These are phyloP conservation scores for Neomicropteryx cornuta DNA, from an alignment of 1,140 invertebrate species.

Conservation along the genomic window DNA sequence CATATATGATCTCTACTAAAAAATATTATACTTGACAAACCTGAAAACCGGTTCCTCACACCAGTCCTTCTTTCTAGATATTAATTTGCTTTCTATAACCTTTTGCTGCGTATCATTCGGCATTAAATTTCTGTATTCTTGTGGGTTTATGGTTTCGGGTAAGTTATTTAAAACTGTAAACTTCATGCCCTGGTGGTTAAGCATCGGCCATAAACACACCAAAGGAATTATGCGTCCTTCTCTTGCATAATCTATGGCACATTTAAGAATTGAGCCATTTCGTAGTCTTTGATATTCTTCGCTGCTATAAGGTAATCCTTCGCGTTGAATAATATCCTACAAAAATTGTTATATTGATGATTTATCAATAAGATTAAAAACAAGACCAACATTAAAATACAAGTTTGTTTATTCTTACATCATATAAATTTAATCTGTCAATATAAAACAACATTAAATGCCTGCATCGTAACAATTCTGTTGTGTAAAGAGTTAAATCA, in stretches of 20 bases:
- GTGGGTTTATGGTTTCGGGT: slow-evolving; percentile 62
- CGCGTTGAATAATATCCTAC: slow-evolving; percentile 30
- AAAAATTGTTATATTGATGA: slow-evolving; percentile 8
- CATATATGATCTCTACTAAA: too few relatives aligned
- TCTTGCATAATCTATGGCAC: slow-evolving; percentile 46
- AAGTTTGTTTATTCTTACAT: slow-evolving; percentile 15
- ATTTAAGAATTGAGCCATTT: slow-evolving; percentile 30
- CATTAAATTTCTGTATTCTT: slow-evolving; percentile 53
- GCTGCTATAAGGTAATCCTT: slow-evolving; percentile 41
- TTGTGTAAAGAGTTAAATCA: slow-evolving; percentile 32
- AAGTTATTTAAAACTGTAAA: slow-evolving; percentile 61
- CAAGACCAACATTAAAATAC: slow-evolving; percentile 8
- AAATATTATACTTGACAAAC: slow-evolving; percentile 18
- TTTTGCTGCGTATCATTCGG: too few relatives aligned
- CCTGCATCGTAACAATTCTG: slow-evolving; percentile 32
- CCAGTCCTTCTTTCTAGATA: slow-evolving; percentile 51
- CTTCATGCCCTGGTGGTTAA: slow-evolving; percentile 51
- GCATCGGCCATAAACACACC: slow-evolving; percentile 51
- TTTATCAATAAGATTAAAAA: neutral
- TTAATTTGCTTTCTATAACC: slow-evolving; percentile 37
- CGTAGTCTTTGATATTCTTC: slow-evolving; percentile 41
- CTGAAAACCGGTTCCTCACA: slow-evolving; percentile 47
- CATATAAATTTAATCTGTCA: slow-evolving; percentile 32
- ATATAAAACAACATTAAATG: slow-evolving; percentile 39
- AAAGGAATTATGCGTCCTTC: slow-evolving; percentile 57